phyloP scores from a whole-genome alignment of 64 coral and sea anemone genomes.

The Trachythela sp. region DNA sequence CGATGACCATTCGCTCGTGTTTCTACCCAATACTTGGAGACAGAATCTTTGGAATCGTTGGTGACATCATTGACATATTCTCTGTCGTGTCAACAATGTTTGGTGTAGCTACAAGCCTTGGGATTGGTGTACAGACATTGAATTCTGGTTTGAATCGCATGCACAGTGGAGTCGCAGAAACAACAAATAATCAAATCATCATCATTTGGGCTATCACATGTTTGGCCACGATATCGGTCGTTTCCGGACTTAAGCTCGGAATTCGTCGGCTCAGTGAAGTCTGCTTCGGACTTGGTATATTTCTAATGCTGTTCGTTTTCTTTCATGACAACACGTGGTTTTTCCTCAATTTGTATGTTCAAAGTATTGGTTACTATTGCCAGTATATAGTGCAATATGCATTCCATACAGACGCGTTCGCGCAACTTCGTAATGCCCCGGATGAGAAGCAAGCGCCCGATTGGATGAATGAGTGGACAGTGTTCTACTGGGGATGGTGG shows the following conservation, averaged over 20 bases:
- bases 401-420: background rate
- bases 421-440: background rate
- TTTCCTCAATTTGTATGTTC: constrained; percentile 1
- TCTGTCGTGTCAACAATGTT: background rate
- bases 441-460: background rate
- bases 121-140: background rate
- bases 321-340: constrained; percentile 8
- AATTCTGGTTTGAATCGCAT: constrained; percentile 11
- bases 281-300: constrained; percentile 1
- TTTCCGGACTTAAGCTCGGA: background rate
- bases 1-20: background rate
- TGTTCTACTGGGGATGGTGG: constrained; percentile 11
- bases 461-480: background rate
- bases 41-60: background rate
- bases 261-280: background rate
- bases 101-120: background rate
- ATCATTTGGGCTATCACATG: constrained; percentile 2
- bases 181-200: background rate
- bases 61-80: background rate
- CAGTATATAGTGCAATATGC: background rate
- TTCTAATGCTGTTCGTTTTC: constrained; percentile 9
- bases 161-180: background rate
- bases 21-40: background rate
- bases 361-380: background rate
- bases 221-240: background rate